A percentile compares a stretch with the other conserved stretches of the same genome.
Evolutionary conservation across 2,888 invertebrate genomes (phyloP).

Genomic region (Watsonalla cultraria): DNA sequence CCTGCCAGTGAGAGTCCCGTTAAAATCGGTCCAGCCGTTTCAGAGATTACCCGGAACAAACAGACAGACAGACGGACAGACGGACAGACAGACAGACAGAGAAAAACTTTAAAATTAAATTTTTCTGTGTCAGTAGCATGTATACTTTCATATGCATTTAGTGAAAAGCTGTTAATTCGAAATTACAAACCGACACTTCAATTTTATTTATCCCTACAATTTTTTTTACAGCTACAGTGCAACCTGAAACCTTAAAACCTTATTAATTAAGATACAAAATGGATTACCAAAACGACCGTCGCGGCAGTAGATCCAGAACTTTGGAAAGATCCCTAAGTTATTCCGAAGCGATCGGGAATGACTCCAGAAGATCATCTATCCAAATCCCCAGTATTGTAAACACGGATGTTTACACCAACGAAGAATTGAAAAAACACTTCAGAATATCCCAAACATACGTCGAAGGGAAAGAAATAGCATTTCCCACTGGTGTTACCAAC

Average conservation of each 20-base stretch:
- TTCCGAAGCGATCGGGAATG: conserved; percentile 65
- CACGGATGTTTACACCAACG: conserved; percentile 65
- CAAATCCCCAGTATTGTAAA: conserved; percentile 61
- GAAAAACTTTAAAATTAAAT: no score
- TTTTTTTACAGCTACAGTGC: neutral
- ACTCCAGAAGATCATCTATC: conserved; percentile 55
- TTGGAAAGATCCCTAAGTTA: conserved; percentile 68
- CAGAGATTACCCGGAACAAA: no score
- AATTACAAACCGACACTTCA: no score
- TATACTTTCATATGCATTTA: no score
- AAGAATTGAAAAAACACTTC: conserved; percentile 64
- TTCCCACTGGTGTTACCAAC: conserved; percentile 39
- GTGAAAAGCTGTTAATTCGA: no score
- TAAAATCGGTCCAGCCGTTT: no score
- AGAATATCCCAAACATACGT: conserved; percentile 68
- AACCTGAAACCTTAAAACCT: neutral
- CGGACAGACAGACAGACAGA: no score
- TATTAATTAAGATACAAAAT: conserved; percentile 7
- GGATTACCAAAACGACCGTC: conserved; percentile 34
- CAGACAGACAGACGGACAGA: no score
- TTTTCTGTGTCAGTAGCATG: no score
- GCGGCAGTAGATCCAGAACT: conserved; percentile 49
- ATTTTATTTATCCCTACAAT: no score
- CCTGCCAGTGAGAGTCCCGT: no score
- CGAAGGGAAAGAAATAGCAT: conserved; percentile 65